Evolutionary conservation across 92 coral and sea anemone genomes (phyloP).

Genomic region (Blastomussa wellsi): DNA sequence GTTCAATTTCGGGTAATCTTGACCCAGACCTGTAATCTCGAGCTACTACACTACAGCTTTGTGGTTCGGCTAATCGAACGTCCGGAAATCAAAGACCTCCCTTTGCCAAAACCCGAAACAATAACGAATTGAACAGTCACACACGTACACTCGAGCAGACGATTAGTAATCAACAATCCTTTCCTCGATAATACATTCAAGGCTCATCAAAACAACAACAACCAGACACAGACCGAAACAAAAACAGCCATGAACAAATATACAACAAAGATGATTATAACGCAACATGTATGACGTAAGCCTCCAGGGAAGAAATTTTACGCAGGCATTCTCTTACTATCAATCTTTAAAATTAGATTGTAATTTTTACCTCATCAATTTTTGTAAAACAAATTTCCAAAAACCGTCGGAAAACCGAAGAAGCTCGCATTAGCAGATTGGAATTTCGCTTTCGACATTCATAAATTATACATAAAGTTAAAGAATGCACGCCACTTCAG

Average conservation of each 20-base stretch:
- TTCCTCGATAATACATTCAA: neutral
- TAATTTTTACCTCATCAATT: constrained; percentile 14
- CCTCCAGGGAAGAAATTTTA: neutral
- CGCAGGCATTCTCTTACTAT: constrained; percentile 8
- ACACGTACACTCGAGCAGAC: neutral
- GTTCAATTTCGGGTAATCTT: neutral
- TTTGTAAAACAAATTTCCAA: constrained; percentile 24
- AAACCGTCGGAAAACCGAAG: constrained; percentile 10
- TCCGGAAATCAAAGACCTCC: constrained; percentile 33
- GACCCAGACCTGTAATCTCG: neutral
- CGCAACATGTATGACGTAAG: neutral
- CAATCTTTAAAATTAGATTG: constrained; percentile 25
- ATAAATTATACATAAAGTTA: constrained; percentile 42
- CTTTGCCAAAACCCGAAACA: constrained; percentile 7
- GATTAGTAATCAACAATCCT: neutral
- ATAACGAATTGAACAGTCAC: neutral
- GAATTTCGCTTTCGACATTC: constrained; percentile 33
- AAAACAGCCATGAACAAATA: constrained; percentile 3
- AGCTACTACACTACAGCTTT: neutral
- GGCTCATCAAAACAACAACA: neutral
- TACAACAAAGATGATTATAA: neutral
- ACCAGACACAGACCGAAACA: constrained; percentile 4
- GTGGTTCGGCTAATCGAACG: neutral
- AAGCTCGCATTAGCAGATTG: neutral
- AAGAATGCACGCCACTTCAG: constrained; percentile 48